Evolutionary conservation across 2,888 invertebrate species (phyloP).

Genomic region (Amphiduros pacificus): DNA sequence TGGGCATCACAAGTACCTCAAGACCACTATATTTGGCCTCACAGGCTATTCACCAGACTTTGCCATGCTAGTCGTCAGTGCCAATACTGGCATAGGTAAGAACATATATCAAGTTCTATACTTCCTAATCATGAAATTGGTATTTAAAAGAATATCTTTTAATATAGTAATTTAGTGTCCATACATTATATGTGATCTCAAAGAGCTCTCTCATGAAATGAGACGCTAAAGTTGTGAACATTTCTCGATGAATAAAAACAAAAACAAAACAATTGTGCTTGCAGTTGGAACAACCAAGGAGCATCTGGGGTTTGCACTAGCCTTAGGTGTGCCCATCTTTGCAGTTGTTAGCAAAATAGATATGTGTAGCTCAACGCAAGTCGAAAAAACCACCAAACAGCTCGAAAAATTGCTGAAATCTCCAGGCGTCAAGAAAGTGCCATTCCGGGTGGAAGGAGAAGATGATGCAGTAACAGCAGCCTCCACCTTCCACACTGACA

Average conservation of each 20-base stretch:
- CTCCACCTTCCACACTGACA: slow-evolving; percentile 66
- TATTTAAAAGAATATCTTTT: background rate
- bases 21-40: slow-evolving; percentile 91
- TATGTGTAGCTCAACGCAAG: slow-evolving; percentile 65
- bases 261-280: slow-evolving; percentile 18
- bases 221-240: no score
- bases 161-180: background rate
- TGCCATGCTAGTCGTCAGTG: slow-evolving; percentile 82
- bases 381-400: slow-evolving; percentile 61
- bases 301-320: slow-evolving; percentile 76
- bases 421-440: slow-evolving; percentile 69
- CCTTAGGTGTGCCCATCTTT: slow-evolving; percentile 77
- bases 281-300: slow-evolving; percentile 74
- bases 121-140: background rate
- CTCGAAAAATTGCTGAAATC: slow-evolving; percentile 68
- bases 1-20: slow-evolving; percentile 92
- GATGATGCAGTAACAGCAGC: slow-evolving; percentile 78
- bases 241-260: no score
- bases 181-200: background rate
- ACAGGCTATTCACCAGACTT: slow-evolving; percentile 92
- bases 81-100: slow-evolving; percentile 69
- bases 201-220: background rate
- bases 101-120: background rate
- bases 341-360: slow-evolving; percentile 93
- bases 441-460: slow-evolving; percentile 69